These are phyloP conservation scores for Physella acuta DNA, from an alignment of 1,140 invertebrate species.

Conservation along the genomic window DNA sequence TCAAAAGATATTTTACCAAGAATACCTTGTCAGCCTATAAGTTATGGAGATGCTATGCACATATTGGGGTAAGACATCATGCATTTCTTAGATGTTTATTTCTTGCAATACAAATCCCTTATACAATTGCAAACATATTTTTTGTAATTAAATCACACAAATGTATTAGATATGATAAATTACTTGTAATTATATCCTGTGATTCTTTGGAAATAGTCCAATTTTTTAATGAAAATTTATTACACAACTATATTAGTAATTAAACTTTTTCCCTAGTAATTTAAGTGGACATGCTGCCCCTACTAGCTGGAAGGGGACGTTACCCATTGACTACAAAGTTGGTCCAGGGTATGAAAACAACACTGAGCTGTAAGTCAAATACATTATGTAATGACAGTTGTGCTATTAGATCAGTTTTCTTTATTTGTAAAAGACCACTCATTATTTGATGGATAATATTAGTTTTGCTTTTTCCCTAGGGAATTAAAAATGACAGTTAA, in stretches of 20 bases:
- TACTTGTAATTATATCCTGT: not conserved
- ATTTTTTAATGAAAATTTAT: too few species aligned
- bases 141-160: not conserved
- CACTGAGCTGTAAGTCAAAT: slow-evolving; percentile 23
- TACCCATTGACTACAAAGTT: slow-evolving; percentile 61
- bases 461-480: slow-evolving; percentile 24
- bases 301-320: slow-evolving; percentile 57
- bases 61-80: slow-evolving; percentile 41
- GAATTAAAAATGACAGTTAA: slow-evolving; percentile 44
- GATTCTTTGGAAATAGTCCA: not conserved
- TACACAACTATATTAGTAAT: too few species aligned
- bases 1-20: slow-evolving; percentile 32
- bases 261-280: too few species aligned
- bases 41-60: slow-evolving; percentile 53
- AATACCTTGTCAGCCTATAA: slow-evolving; percentile 60
- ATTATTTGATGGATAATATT: not conserved
- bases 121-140: not conserved
- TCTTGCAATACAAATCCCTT: too few species aligned
- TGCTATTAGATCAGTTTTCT: not conserved
- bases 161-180: not conserved
- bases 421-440: too few species aligned
- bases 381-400: not conserved
- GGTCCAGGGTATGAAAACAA: slow-evolving; percentile 45
- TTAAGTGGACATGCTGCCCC: slow-evolving; percentile 50
- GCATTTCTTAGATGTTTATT: too few species aligned